Evolutionary conservation across 92 coral and sea anemone genomes (phyloP).

Genomic region (Micromussa lordhowensis): DNA sequence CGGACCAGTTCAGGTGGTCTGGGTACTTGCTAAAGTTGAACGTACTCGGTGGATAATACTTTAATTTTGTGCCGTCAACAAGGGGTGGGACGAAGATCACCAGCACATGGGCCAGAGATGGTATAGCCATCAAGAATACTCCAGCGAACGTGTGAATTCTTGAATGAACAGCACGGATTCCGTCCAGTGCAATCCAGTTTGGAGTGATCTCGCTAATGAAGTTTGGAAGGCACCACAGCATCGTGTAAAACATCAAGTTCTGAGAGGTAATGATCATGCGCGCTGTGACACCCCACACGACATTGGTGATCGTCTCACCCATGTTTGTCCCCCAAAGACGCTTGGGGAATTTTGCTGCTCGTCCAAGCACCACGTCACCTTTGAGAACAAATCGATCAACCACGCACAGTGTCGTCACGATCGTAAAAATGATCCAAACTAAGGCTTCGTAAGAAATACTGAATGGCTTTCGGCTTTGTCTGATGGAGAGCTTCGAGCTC

Average conservation of each 20-base stretch:
- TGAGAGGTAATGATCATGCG: slow-evolving; percentile 55
- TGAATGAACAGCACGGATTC: slow-evolving; percentile 49
- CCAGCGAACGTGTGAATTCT: slow-evolving; percentile 60
- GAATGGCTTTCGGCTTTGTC: slow-evolving; percentile 23
- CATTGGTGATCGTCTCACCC: slow-evolving; percentile 60
- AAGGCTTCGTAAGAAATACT: slow-evolving; percentile 55
- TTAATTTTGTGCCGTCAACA: slow-evolving; percentile 58
- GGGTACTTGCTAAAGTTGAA: slow-evolving; percentile 65
- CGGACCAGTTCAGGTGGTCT: slow-evolving; percentile 64
- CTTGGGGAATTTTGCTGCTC: slow-evolving; percentile 56
- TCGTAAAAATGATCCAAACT: slow-evolving; percentile 50
- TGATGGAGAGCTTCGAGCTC: background rate
- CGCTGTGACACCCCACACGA: slow-evolving; percentile 68
- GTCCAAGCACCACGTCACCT: slow-evolving; percentile 52
- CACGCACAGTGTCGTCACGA: slow-evolving; percentile 35
- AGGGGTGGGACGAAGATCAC: slow-evolving; percentile 66
- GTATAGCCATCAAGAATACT: slow-evolving; percentile 62
- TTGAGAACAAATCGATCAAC: slow-evolving; percentile 49
- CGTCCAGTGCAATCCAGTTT: slow-evolving; percentile 32
- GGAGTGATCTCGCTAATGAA: slow-evolving; percentile 52
- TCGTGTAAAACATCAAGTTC: slow-evolving; percentile 58
- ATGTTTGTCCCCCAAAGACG: slow-evolving; percentile 58
- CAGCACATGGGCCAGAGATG: slow-evolving; percentile 66
- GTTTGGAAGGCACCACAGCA: slow-evolving; percentile 57
- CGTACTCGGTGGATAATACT: slow-evolving; percentile 58